phyloP scores from a whole-genome alignment of 2,888 invertebrate species.

The Dyspetes luteomarginatus region DNA sequence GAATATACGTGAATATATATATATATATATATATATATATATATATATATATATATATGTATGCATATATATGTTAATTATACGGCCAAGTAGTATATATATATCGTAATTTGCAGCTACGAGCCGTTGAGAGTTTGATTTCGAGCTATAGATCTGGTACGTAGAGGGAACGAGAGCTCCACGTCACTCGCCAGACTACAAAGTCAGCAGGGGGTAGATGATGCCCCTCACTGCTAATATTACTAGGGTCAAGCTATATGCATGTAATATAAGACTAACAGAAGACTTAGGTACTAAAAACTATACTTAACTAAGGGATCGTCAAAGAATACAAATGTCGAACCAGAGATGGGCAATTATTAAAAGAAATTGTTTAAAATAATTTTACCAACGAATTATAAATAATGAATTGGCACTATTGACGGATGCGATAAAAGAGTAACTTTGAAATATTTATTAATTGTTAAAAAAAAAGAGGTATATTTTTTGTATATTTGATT shows the following conservation, averaged over 20 bases:
- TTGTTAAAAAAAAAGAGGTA: no score
- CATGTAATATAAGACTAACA: background rate
- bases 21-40: slow-evolving; percentile 54
- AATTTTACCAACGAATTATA: no score
- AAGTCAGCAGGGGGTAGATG: slow-evolving; percentile 17
- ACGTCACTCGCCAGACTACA: background rate
- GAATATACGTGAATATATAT: slow-evolving; percentile 32
- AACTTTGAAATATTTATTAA: no score
- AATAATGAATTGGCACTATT: no score
- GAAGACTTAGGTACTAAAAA: no score
- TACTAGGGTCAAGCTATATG: background rate
- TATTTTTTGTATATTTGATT: no score
- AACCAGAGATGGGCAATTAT: no score
- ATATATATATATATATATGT: background rate
- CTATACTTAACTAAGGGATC: no score
- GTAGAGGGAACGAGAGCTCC: slow-evolving; percentile 14
- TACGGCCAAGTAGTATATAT: background rate
- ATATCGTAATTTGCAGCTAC: slow-evolving; percentile 3
- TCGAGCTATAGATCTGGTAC: slow-evolving; percentile 22
- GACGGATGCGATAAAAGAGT: no score
- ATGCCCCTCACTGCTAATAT: background rate
- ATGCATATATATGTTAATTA: background rate
- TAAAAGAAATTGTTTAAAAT: no score
- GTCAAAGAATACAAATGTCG: no score
- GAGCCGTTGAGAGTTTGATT: slow-evolving; percentile 24